Percentiles rank a stretch among this genome's conserved stretches.
Evolutionary conservation across 2,888 invertebrate species (phyloP).

Genomic region (Cinara cedri): DNA sequence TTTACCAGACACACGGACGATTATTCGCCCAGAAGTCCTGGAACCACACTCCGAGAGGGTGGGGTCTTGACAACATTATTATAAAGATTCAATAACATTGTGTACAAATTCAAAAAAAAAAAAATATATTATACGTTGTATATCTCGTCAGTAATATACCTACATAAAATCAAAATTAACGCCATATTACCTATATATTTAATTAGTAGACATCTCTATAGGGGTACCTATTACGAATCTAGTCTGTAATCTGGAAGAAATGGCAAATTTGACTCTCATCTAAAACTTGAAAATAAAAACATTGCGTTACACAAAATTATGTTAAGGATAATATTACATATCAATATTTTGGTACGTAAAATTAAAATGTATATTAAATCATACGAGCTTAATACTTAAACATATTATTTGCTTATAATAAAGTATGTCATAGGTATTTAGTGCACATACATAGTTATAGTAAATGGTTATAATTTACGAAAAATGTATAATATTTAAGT

Average conservation of each 20-base stretch:
- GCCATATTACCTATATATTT: too few species aligned
- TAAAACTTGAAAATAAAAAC: neutral
- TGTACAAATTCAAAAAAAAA: too few species aligned
- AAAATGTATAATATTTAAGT: neutral
- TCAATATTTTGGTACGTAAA: neutral
- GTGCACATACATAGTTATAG: too few species aligned
- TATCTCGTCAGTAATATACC: neutral
- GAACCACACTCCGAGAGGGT: constrained; percentile 57
- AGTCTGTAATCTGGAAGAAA: neutral
- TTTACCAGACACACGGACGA: constrained; percentile 51
- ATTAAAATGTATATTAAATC: neutral
- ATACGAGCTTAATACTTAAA: neutral
- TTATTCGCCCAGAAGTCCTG: constrained; percentile 56
- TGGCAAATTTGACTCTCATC: neutral
- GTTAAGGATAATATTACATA: too few species aligned
- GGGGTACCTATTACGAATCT: constrained; percentile 6
- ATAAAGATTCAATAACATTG: too few species aligned
- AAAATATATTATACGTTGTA: too few species aligned
- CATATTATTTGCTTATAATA: neutral
- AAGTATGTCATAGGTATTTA: neutral
- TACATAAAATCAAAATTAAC: constrained; percentile 19
- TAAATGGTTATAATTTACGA: too few species aligned
- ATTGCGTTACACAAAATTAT: neutral
- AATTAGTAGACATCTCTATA: too few species aligned
- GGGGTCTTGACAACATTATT: constrained; percentile 58